Evolutionary conservation across 2,888 invertebrate species (phyloP), one percentile per base, ranked within the genome.

Genomic region (Operophtera brumata): DNA sequence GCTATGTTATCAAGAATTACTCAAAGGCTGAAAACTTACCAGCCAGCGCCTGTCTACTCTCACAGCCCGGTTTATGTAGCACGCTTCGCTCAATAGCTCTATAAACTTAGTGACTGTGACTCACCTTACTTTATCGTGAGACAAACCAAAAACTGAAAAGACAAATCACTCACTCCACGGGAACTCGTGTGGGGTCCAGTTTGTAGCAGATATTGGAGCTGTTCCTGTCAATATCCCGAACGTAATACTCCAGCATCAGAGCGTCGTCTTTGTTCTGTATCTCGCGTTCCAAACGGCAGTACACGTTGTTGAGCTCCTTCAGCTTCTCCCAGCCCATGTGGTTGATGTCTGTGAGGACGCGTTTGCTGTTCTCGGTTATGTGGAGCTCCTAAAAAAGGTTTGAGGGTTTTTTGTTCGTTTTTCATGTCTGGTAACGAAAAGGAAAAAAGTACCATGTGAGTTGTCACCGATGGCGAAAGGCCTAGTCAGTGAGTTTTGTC

Each of bases 211-310:
- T 95, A 73, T 94, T 93, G 0, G 95, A 91, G 47, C 96, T 94
- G 57, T 94, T 92, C 64, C 94, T 94, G 69, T 94, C 93, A 62
- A 97, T 83, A 43, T 93, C 93, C 60, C 95, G 89, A 72, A 96
- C 96, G 12, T 93, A 92, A 28, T 87, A 91, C 71, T 96, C 96
- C 67, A 97, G 92, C 59, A 92, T 91, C 35, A 96, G 89, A 0
- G 96, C 93, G 69, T 96, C 94, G n/a, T 92, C 90, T 81, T 98
- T 98, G 75, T 97, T 96, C 58, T 92, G 92, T 46, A 96, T 90
- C 76, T 96, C 96, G 3, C 94, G 78, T 54, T 92, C 90, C 9
- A 97, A 84, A 59, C 94, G 92, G 64, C 94, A 94, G 67, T 92
- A 92, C 0, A 95, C 92, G 67, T 95, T 95, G 62, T 93, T 93